Base-by-base conservation (phyloP, 2,113 vertebrate species). In the Lonchura striata region DNA sequence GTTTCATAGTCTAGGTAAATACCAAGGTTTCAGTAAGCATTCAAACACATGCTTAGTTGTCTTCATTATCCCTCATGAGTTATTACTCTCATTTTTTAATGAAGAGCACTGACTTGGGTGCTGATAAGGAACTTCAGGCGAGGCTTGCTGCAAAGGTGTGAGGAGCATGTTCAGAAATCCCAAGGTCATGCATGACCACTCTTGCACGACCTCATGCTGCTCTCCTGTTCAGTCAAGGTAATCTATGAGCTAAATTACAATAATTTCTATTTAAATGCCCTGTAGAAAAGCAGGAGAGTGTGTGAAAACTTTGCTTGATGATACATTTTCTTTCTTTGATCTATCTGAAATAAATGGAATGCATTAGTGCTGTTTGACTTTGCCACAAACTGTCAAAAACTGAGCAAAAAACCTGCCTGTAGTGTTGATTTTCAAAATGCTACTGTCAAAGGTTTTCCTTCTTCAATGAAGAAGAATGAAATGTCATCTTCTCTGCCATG, bases 291-390 rank as follows among this genome's bases (percentile, higher is more conserved):
- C 28, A 66, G 18, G 22, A 23, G 16, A 53, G 47, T 0, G 9
- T 93, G 86, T 97, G 95, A 97, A 97, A 97, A 97, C 91, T 96
- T 97, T 94, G 22, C 86, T 96, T 81, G 64, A 65, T 90, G 79
- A 79, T 91, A 74, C 35, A 20, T 93, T 97, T 94, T 95, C 66
- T 94, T 96, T 82, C 96, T 97, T 98, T 98, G 96, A 97, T 98
- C 91, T 96, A 13, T 94, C 94, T 95, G 95, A 94, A 97, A 92
- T 92, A 96, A 95, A 81, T 82, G 92, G 88, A 97, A 92, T 93
- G 93, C 94, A 95, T 97, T 97, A 98, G 95, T 94, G 86, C 87
- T 97, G 94, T 97, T 98, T 97, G 97, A 97, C 91, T 96, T 87
- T 70, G 70, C 83, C 83, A 82, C 10, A 12, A 92, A 88, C 54